Evolutionary conservation across 2,797 vertebrate genomes (phyloP).

Genomic region (Amazona ochrocephala): DNA sequence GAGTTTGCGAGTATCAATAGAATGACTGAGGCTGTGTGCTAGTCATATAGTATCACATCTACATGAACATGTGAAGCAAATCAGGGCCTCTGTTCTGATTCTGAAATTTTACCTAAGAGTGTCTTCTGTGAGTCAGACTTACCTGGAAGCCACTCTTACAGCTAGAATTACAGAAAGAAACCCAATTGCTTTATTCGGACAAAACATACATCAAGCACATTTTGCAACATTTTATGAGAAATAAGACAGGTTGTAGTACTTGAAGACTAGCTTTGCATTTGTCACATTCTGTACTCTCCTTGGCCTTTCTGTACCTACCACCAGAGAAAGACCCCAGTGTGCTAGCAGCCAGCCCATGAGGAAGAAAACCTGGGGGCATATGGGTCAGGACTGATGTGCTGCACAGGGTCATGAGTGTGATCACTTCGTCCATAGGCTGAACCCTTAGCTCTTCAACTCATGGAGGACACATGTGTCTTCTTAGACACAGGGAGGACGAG

Average conservation of each 20-base stretch:
- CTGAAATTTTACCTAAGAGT: background rate
- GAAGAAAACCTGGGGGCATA: rapidly evolving
- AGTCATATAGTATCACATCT: rapidly evolving
- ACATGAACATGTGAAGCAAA: background rate
- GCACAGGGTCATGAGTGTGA: background rate
- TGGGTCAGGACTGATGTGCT: background rate
- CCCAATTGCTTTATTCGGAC: background rate
- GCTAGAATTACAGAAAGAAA: background rate
- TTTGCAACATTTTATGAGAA: background rate
- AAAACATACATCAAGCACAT: background rate
- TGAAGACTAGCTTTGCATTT: background rate
- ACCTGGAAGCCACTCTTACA: background rate
- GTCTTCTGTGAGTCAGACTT: background rate
- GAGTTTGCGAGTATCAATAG: background rate
- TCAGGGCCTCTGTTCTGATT: background rate
- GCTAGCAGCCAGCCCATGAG: background rate
- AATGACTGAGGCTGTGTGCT: background rate
- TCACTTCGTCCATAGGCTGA: background rate
- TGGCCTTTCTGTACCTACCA: background rate
- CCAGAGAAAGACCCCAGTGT: background rate
- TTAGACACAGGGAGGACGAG: background rate
- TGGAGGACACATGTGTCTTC: too few relatives aligned
- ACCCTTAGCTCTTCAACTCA: background rate
- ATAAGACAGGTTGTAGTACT: background rate
- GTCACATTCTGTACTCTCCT: background rate